Evolutionary conservation across 2,888 invertebrate species (phyloP), one percentile per base, ranked within the genome.

Genomic region (Marasmarcha lunaedactyla): DNA sequence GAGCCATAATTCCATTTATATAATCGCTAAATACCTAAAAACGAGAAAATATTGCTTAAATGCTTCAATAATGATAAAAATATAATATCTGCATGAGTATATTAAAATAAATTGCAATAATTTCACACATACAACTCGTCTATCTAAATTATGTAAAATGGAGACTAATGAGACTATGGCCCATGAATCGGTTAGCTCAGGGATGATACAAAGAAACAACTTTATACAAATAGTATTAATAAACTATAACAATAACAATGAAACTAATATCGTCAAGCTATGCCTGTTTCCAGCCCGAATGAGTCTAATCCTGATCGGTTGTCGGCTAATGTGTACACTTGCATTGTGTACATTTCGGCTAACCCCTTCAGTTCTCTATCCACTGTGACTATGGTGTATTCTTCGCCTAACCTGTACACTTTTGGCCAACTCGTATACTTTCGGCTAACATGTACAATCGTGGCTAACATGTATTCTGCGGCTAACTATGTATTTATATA

Each of bases 401-500:
- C 20, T 20, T 3, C 4, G 20, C 3, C 4, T 20, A 20, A 20
- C 20, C 20, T 20, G 20, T 20, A 20, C 20, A 20, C 7, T 20
- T 20, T 20, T 20, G 20, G 20, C 20, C 20, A 20, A 20, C 20
- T 44, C 72, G 71, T 77, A 77, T 69, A 77, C 71, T 74, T 73
- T 77, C 74, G 81, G 78, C 78, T 81, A 77, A 71, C 78, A 79
- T 81, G 60, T 79, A 81, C 77, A 79, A 73, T 68, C 57, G 61
- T 73, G 81, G 77, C 78, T 79, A 77, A 71, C 72, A 71, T 7
- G 20, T 77, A 77, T 69, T 77, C 74, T 73, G 78, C 74, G 81
- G 78, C 78, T 81, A 77, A 71, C 78, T 79, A 81, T 76, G 64
- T 79, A 78, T 81, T 60, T 79, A 81, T 77, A 79, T 73, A 67